Conservation (phyloP, 30 jellyfish, hydroid and myxozoan genomes). For the Aurelia coerulea region DNA sequence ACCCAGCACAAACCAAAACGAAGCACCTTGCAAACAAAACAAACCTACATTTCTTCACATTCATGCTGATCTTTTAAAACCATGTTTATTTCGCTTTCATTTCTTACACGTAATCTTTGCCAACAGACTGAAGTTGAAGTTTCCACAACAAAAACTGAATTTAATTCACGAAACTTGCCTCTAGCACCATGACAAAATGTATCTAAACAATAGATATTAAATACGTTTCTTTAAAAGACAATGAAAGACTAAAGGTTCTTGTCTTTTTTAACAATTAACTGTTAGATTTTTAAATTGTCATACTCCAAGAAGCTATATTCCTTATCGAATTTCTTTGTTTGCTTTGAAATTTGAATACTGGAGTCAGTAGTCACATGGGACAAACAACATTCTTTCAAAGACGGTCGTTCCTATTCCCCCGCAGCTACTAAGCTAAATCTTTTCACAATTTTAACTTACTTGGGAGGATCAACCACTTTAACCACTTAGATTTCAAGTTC, state of each 20-base stretch:
- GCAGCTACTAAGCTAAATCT: conserved; percentile 19
- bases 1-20: neutral
- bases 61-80: neutral
- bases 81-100: neutral
- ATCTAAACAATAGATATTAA: too few species aligned
- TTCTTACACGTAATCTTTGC: neutral
- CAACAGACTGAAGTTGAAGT: neutral
- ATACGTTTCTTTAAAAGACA: too few species aligned
- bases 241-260: too few species aligned
- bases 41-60: neutral
- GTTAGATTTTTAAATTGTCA: too few species aligned
- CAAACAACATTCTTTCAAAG: conserved; percentile 32
- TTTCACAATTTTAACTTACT: neutral
- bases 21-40: neutral
- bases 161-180: too few species aligned
- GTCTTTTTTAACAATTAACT: too few species aligned
- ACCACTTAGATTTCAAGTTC: neutral
- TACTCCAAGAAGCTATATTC: too few species aligned
- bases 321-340: conserved; percentile 23
- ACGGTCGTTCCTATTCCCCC: conserved; percentile 5
- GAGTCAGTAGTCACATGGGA: conserved; percentile 49
- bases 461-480: neutral
- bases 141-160: conserved; percentile 51
- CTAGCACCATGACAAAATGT: too few species aligned
- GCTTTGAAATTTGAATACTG: neutral